Base-by-base conservation (phyloP, 30 jellyfish, hydroid and myxozoan genomes). In the Sanderia malayensis region DNA sequence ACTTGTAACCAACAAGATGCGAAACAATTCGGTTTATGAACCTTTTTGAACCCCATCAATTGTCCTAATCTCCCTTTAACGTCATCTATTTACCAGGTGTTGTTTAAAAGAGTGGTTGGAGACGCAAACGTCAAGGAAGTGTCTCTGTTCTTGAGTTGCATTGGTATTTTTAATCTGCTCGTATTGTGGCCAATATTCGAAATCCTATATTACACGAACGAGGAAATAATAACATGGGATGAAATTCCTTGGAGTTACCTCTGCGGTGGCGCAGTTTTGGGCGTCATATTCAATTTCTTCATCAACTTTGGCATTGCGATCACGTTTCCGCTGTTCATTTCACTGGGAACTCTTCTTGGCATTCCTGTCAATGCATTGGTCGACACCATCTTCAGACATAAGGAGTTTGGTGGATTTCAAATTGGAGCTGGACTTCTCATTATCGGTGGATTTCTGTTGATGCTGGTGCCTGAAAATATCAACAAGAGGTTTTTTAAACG, bases 81-180 rank as follows among this genome's bases (percentile, higher is more conserved):
- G n/a, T n/a, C n/a, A n/a, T n/a, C n/a, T 32, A 18, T 46, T 68
- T 37, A 21, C 61, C 69, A 82, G 94, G 94, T 82, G 18, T 61
- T 70, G 83, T 82, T 82, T 70, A 82, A 82, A 61, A 71, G 94
- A n/a, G 86, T 72, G 4, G 74, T 82, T 33, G 86, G 94, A 21
- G 81, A 70, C 31, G 68, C 86, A 0, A 29, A 60, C 8, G 58
- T 53, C 24, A 58, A 26, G 41, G 69, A 61, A 47, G 94, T 82
- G 7, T 74, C 94, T 6, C 63, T 82, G 24, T 70, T 82, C 74
- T 60, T 82, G 31, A 3, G 85, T 10, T 26, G 55, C 22, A 76
- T 82, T 45, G 94, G 94, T 11, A 18, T 60, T 2, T 20, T 63
- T n/a, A 71, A 60, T 55, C 28, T 82, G 0, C 57, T 82, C 2